phyloP scores from a whole-genome alignment of 2,113 vertebrate species.

The Actenoides lindsayi region DNA sequence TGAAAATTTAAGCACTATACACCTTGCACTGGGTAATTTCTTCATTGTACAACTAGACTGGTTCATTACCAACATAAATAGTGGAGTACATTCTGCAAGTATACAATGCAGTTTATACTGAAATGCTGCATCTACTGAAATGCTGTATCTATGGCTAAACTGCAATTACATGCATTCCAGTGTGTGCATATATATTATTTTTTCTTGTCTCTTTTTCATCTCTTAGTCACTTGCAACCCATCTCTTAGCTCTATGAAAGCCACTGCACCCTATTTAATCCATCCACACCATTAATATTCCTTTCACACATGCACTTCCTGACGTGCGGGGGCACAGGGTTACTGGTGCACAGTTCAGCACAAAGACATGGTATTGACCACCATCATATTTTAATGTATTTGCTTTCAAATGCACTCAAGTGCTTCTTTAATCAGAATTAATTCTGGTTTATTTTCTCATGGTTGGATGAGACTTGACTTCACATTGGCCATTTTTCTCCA shows the following conservation, averaged over 20 bases:
- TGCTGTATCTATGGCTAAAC: background rate
- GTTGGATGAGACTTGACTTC: background rate
- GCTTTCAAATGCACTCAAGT: background rate
- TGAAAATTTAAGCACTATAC: background rate
- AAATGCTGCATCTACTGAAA: background rate
- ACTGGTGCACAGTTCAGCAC: background rate
- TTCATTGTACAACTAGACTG: background rate
- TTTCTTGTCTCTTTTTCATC: background rate
- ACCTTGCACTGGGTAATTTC: background rate
- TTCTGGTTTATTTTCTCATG: background rate
- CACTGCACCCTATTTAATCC: background rate
- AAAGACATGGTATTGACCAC: background rate
- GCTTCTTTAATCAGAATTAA: background rate
- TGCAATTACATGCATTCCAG: background rate
- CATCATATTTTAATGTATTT: background rate
- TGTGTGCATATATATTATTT: accelerated
- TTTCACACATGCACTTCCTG: background rate
- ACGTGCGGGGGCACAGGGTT: background rate
- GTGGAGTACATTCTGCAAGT: background rate
- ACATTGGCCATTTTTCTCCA: background rate
- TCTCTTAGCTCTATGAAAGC: background rate
- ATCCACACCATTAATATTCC: background rate
- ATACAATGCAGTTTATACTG: background rate
- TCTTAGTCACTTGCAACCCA: background rate
- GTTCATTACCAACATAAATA: background rate